These are phyloP conservation scores for Apostichopus californicus DNA, from an alignment of 35 echinoderm and acorn worm genomes.

Conservation along the genomic window DNA sequence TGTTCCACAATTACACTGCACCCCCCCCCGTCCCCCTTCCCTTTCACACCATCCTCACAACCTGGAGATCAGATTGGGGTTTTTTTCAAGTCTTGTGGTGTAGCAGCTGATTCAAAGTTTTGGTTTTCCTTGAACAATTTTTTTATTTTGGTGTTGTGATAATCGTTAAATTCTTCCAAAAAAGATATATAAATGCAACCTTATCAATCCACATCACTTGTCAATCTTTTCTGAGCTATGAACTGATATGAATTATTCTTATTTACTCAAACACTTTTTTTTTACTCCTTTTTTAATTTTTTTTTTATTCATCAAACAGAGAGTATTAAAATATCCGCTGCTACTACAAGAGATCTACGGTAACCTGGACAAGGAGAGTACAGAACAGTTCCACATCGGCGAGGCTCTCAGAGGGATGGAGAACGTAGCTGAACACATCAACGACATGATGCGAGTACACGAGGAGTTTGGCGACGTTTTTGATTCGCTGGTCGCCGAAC, in stretches of 20 bases:
- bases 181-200: not conserved
- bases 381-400: conserved; percentile 84
- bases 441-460: conserved; percentile 98
- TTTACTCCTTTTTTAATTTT: no score
- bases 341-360: conserved; percentile 76
- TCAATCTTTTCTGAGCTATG: not conserved
- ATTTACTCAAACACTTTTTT: not conserved
- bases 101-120: no score
- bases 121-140: no score
- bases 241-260: not conserved
- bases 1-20: not conserved
- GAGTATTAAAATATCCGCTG: conserved; percentile 95
- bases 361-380: conserved; percentile 81
- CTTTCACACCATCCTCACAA: not conserved
- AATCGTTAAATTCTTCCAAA: not conserved
- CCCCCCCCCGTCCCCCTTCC: no score
- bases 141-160: not conserved
- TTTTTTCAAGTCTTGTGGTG: not conserved
- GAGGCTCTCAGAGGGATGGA: conserved; percentile 90
- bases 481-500: conserved; percentile 83
- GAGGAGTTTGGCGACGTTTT: conserved; percentile 95
- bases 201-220: not conserved
- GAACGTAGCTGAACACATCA: conserved; percentile 93
- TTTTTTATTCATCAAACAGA: conserved; percentile 60
- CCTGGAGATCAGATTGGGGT: no score